phyloP scores from a whole-genome alignment of 2,888 invertebrate genomes.

The Cephus sareptanus region DNA sequence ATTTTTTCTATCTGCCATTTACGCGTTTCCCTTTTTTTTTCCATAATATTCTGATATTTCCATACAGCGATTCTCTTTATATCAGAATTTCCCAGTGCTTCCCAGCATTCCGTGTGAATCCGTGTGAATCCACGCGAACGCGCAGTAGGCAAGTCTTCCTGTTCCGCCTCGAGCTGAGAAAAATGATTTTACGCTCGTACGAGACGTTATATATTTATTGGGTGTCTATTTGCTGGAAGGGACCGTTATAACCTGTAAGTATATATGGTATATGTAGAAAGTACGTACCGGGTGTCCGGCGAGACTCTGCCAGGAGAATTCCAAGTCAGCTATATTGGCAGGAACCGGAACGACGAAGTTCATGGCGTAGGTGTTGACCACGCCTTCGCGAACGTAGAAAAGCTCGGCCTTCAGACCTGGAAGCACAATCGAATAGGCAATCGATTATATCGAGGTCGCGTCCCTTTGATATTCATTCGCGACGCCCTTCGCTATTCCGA shows the following conservation, averaged over 20 bases:
- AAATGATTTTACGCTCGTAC: neutral
- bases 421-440: conserved; percentile 45
- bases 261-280: neutral
- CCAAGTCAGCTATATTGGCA: conserved; percentile 81
- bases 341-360: conserved; percentile 85
- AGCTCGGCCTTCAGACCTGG: conserved; percentile 80
- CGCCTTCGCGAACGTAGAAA: conserved; percentile 86
- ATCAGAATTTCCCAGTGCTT: neutral
- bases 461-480: neutral
- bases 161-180: neutral
- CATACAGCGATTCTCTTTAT: neutral
- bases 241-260: conserved; percentile 4
- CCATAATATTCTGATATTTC: neutral
- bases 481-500: neutral
- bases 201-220: neutral
- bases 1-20: neutral
- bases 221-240: neutral
- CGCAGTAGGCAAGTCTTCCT: neutral
- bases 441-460: neutral
- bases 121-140: neutral
- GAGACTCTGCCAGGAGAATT: conserved; percentile 88
- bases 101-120: neutral
- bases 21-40: neutral
- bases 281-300: conserved; percentile 78
- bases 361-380: conserved; percentile 87